phyloP scores from a whole-genome alignment of 2,888 invertebrate species.

The Standfussiana lucernea region DNA sequence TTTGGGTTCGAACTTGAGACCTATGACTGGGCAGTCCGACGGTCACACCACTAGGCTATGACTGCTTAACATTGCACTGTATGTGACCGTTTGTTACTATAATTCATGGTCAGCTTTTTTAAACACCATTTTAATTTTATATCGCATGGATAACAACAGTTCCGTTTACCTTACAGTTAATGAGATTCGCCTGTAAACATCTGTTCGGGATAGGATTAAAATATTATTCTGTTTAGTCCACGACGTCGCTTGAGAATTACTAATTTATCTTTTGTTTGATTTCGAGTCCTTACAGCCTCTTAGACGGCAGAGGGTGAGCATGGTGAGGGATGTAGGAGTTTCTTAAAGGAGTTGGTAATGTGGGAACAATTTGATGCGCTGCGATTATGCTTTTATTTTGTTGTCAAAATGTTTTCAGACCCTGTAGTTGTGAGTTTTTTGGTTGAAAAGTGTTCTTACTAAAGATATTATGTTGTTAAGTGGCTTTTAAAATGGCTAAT shows the following conservation, averaged over 20 bases:
- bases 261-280: constrained; percentile 69
- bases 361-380: background rate
- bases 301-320: constrained; percentile 16
- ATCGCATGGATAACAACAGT: constrained; percentile 42
- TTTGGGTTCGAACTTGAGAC: too few relatives aligned
- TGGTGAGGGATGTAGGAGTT: background rate
- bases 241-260: constrained; percentile 68
- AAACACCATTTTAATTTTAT: background rate
- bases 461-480: too few relatives aligned
- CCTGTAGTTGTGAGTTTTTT: too few relatives aligned
- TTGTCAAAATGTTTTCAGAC: too few relatives aligned
- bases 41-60: too few relatives aligned
- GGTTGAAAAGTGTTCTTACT: too few relatives aligned
- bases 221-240: constrained; percentile 79
- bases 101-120: too few relatives aligned
- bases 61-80: too few relatives aligned
- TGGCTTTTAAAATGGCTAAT: too few relatives aligned
- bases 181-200: constrained; percentile 83
- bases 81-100: too few relatives aligned
- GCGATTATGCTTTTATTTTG: background rate
- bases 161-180: constrained; percentile 72
- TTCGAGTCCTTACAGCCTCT: constrained; percentile 18
- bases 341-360: background rate
- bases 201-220: constrained; percentile 84
- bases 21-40: too few relatives aligned